phyloP scores from a whole-genome alignment of 2,113 vertebrate genomes.

The Pollachius pollachius region DNA sequence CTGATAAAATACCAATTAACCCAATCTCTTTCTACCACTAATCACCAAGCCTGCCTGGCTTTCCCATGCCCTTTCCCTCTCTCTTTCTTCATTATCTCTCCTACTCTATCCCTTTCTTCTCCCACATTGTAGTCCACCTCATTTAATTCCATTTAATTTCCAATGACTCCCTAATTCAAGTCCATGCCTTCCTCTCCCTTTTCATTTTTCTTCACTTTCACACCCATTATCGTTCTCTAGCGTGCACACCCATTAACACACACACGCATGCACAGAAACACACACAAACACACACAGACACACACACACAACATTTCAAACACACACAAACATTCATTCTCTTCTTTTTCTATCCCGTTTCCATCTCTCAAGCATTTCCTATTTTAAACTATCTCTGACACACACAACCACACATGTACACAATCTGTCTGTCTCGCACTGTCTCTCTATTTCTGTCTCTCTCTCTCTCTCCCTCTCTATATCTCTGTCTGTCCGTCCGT shows the following conservation, averaged over 20 bases:
- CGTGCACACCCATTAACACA: no score
- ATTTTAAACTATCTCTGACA: not conserved
- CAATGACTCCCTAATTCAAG: conserved; percentile 40
- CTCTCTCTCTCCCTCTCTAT: no score
- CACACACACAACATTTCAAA: not conserved
- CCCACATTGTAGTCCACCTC: conserved; percentile 4
- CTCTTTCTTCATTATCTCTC: not conserved
- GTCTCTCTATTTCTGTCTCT: conserved; percentile 8
- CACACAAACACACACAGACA: not conserved
- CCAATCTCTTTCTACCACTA: conserved; percentile 43
- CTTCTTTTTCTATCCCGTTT: no score
- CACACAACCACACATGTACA: not conserved
- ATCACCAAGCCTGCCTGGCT: conserved; percentile 24
- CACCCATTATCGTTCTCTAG: no score
- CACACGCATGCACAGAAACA: not conserved
- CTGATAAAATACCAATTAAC: conserved; percentile 61
- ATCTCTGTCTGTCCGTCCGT: no score
- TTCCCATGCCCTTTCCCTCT: not conserved
- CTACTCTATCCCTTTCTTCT: conserved; percentile 5
- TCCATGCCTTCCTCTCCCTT: conserved; percentile 12
- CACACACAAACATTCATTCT: no score
- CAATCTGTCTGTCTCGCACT: conserved; percentile 5
- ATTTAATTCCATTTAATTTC: conserved; percentile 34
- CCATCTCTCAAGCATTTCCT: not conserved
- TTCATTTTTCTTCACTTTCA: no score